Percentiles rank a stretch among this genome's conserved stretches.
Conservation (phyloP, 53 echinoderm and acorn worm genomes). For the Stichopus horrens region DNA sequence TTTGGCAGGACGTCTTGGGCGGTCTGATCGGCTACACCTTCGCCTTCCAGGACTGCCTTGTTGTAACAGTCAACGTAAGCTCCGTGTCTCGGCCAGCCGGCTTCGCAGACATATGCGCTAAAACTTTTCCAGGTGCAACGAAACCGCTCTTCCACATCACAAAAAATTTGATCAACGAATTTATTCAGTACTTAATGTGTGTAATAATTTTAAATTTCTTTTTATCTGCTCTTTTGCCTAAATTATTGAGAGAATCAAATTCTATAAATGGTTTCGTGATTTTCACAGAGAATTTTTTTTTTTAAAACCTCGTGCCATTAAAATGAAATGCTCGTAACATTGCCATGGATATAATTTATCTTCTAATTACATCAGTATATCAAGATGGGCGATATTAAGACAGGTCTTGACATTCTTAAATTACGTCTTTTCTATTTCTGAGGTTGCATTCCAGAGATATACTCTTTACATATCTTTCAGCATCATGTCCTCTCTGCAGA, state of each 20-base stretch:
- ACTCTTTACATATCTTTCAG: no score
- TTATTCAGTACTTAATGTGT: constrained; percentile 28
- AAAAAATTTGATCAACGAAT: neutral
- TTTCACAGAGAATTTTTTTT: neutral
- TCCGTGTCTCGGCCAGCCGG: neutral
- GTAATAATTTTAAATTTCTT: constrained; percentile 7
- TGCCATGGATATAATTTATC: neutral
- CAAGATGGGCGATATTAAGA: neutral
- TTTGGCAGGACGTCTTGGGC: constrained; percentile 79
- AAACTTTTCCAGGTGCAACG: neutral
- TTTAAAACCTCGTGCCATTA: neutral
- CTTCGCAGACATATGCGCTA: neutral
- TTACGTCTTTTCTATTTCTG: no score
- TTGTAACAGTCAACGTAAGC: neutral
- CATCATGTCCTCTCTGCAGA: no score
- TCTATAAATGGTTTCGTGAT: neutral
- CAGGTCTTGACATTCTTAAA: no score
- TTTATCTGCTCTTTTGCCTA: neutral
- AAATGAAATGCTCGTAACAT: constrained; percentile 5
- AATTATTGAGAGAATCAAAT: neutral
- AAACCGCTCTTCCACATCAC: constrained; percentile 4
- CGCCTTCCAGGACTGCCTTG: neutral
- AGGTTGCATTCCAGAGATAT: no score
- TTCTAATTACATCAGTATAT: neutral
- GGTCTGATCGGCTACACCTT: neutral